phyloP scores from a whole-genome alignment of 2,113 vertebrate species.

The Rhinolophus sinicus region DNA sequence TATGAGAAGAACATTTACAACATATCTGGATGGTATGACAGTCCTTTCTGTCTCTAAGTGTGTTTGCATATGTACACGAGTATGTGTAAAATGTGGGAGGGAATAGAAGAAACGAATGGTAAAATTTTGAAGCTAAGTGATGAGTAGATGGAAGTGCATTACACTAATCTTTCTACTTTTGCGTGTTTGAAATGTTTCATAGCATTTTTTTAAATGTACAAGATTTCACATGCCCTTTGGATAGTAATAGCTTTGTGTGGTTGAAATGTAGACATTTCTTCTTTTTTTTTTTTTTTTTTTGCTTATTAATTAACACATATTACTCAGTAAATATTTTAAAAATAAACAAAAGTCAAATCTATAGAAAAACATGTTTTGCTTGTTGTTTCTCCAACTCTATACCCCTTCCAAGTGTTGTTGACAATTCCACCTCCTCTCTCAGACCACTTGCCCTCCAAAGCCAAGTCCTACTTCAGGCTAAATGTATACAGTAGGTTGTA shows the following conservation, averaged over 20 bases:
- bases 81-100: background rate
- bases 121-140: background rate
- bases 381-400: background rate
- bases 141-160: background rate
- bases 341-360: constrained; percentile 3
- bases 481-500: background rate
- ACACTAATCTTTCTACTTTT: background rate
- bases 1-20: background rate
- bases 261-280: background rate
- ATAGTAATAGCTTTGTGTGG: background rate
- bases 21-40: background rate
- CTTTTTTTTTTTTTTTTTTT: background rate
- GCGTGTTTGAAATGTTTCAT: background rate
- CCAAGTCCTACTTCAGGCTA: background rate
- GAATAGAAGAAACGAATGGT: background rate
- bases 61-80: background rate
- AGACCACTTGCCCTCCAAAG: background rate
- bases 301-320: background rate
- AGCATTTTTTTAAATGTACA: background rate
- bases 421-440: background rate
- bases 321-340: background rate
- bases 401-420: background rate
- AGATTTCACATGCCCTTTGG: background rate
- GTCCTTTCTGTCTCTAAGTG: background rate
- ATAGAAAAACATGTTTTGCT: background rate